Base-by-base conservation (phyloP, 1,140 invertebrate genomes). In the Colletes gigas region DNA sequence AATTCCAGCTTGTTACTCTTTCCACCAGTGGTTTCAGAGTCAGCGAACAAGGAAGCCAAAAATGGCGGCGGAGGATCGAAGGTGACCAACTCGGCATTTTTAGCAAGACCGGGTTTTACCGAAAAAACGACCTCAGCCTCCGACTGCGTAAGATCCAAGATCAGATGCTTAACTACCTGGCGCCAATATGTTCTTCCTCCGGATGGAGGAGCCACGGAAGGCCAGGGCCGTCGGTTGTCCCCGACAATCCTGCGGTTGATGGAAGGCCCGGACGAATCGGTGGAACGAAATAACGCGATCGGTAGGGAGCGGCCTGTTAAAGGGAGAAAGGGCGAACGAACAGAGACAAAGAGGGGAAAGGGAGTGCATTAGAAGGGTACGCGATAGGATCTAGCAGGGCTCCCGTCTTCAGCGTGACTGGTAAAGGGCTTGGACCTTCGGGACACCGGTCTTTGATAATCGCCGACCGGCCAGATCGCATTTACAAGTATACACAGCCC, bases 321-420 rank as follows among this genome's bases (percentile, higher is more conserved):
- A 17, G 9, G n/a, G 72, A 63, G 57, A 59, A 71, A 52, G 54
- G 19, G 57, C 57, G 65, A 50, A 55, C 71, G 21, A 12, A 47
- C 30, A 84, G 74, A 62, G 60, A 63, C 78, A 82, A 84, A 70
- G 60, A 41, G 66, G 41, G 62, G 55, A 74, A 78, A 78, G n/a
- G 19, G 72, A 76, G 59, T 50, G 75, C 75, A 63, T 78, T 68
- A 59, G 83, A 74, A 78, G 67, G 67, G 70, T 65, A 66, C 62
- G 83, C 76, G 89, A 92, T 92, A 91, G 81, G 82, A 92, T 92
- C 91, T 92, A 81, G 63, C 74, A 85, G 82, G 86, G 90, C 91
- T 92, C 86, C 91, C 83, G 91, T 92, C 89, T 91, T 92, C 83
- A 90, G 90, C 90, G 86, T 90, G 88, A 90, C 90, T 91, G 73